phyloP scores from a whole-genome alignment of 2,888 invertebrate genomes.

The Epirrhoe alternata region DNA sequence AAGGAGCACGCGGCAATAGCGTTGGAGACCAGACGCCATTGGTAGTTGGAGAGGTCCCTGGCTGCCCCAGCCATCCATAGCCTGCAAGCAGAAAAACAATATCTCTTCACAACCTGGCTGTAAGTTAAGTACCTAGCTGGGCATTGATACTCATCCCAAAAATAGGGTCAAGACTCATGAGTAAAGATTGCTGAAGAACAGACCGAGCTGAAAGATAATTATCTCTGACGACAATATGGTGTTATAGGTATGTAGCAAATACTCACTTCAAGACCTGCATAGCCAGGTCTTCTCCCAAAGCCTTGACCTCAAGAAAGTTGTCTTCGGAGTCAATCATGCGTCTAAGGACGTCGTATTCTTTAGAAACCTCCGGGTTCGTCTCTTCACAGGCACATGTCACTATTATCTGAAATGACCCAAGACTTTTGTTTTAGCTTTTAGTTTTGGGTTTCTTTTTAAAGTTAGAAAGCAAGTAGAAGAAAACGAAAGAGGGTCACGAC shows the following conservation, averaged over 20 bases:
- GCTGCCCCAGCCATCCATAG: slow-evolving; percentile 97
- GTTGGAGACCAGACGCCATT: slow-evolving; percentile 97
- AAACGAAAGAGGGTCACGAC: too few relatives aligned
- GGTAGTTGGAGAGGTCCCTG: slow-evolving; percentile 95
- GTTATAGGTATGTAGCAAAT: neutral
- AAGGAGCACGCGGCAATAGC: slow-evolving; percentile 96
- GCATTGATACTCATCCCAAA: too few relatives aligned
- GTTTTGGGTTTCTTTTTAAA: too few relatives aligned
- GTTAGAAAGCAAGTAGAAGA: too few relatives aligned
- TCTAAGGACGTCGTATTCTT: slow-evolving; percentile 93
- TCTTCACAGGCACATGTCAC: slow-evolving; percentile 96
- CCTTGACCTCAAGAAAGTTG: slow-evolving; percentile 95
- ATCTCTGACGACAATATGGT: too few relatives aligned
- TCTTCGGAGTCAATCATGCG: slow-evolving; percentile 95
- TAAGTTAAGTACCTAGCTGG: too few relatives aligned
- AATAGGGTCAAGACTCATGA: too few relatives aligned
- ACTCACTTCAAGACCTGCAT: slow-evolving; percentile 94
- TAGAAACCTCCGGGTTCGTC: slow-evolving; percentile 93
- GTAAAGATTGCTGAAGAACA: too few relatives aligned
- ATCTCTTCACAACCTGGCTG: neutral
- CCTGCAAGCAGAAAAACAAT: slow-evolving; percentile 68
- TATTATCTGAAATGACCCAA: slow-evolving; percentile 87
- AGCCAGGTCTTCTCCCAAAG: slow-evolving; percentile 96
- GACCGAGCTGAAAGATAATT: too few relatives aligned
- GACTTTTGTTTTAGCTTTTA: too few relatives aligned